Percentiles rank a stretch among this genome's conserved stretches.
Evolutionary conservation across 2,113 vertebrate genomes (phyloP).

Genomic region (Bostrychus sinensis): DNA sequence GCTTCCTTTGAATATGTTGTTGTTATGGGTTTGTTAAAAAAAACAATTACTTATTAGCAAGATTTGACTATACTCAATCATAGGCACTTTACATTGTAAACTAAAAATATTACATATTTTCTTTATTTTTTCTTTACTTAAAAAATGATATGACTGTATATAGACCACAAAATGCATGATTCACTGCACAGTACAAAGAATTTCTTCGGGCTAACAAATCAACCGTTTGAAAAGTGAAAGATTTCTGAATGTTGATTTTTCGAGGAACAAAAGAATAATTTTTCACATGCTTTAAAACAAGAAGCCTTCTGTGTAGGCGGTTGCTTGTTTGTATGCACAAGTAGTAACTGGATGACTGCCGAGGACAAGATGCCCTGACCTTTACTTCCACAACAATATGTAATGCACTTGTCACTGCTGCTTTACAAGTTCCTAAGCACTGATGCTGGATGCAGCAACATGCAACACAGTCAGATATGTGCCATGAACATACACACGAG

Average conservation of each 20-base stretch:
- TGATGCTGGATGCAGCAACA: conserved; percentile 6
- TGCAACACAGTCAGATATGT: conserved; percentile 16
- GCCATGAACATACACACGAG: conserved; percentile 30
- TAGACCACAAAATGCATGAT: no score
- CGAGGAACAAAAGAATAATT: background rate
- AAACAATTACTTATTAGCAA: no score
- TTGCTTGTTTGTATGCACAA: conserved; percentile 37
- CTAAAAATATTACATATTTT: no score
- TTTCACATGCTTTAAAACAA: background rate
- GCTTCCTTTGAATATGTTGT: no score
- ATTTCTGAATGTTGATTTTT: background rate
- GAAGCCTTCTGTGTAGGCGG: background rate
- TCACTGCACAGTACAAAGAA: background rate
- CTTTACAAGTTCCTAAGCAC: conserved; percentile 40
- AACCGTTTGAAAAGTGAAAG: background rate
- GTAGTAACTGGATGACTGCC: conserved; percentile 13
- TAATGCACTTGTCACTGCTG: conserved; percentile 37
- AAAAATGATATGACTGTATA: no score
- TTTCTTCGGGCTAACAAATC: background rate
- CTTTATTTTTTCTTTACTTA: no score
- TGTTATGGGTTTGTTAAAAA: no score
- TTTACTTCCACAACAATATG: conserved; percentile 55
- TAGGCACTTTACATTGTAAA: no score
- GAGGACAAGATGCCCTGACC: conserved; percentile 44
- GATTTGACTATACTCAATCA: no score